Evolutionary conservation across 2,888 invertebrate genomes (phyloP).

Genomic region (Melanostoma scalare): DNA sequence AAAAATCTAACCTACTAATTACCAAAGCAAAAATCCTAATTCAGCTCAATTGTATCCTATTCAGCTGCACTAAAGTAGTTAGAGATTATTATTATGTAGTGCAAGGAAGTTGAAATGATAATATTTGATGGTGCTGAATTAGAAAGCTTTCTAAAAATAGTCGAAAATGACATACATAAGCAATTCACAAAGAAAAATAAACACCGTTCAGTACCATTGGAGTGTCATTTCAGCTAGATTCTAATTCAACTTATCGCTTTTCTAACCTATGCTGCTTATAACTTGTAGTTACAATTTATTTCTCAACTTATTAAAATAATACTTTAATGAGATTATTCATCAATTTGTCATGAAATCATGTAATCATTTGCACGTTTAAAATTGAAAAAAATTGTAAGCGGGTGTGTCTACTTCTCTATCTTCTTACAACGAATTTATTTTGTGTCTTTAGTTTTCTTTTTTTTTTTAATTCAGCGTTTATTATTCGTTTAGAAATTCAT

Average conservation of each 20-base stretch:
- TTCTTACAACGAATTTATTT: conserved; percentile 30
- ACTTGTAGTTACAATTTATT: conserved; percentile 46
- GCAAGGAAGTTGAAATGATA: conserved; percentile 45
- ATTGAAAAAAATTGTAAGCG: conserved; percentile 26
- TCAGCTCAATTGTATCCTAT: conserved; percentile 68
- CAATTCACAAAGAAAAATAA: not conserved
- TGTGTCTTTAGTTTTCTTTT: conserved; percentile 32
- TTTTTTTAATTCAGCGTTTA: conserved; percentile 33
- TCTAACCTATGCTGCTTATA: conserved; percentile 61
- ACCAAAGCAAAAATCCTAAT: conserved; percentile 52
- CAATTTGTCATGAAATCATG: conserved; percentile 11
- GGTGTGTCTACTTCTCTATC: conserved; percentile 32
- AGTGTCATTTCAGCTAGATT: conserved; percentile 52
- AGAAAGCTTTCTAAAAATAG: not conserved
- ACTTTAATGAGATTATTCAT: conserved; percentile 33
- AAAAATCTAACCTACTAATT: conserved; percentile 39
- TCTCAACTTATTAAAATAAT: conserved; percentile 11
- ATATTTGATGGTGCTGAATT: conserved; percentile 37
- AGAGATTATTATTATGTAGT: conserved; percentile 51
- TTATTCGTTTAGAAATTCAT: conserved; percentile 21
- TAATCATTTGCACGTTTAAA: conserved; percentile 56
- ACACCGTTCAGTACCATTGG: conserved; percentile 35
- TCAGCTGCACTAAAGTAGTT: conserved; percentile 62
- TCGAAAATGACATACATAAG: not conserved
- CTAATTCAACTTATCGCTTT: conserved; percentile 52